Percentiles rank a stretch among this genome's conserved stretches.
These are phyloP conservation scores for Casuarius casuarius DNA, from an alignment of 2,113 vertebrate genomes.

Conservation along the genomic window DNA sequence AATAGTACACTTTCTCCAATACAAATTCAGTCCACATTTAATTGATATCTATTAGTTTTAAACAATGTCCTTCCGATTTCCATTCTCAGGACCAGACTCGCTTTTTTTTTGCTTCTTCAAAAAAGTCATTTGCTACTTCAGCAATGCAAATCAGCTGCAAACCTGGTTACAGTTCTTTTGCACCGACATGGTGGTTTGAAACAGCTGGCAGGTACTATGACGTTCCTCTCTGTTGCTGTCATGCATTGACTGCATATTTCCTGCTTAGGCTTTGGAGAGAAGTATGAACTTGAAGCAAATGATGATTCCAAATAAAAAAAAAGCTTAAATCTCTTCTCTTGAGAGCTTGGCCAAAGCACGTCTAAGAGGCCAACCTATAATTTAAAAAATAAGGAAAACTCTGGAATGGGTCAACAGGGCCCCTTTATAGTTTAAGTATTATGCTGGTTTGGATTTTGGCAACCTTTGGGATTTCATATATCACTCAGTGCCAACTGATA, in stretches of 20 bases:
- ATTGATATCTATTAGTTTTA: background rate
- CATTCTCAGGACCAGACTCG: background rate
- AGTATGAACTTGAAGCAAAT: background rate
- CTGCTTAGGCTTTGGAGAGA: background rate
- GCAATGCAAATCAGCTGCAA: background rate
- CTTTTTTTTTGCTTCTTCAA: background rate
- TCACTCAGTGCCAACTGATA: conserved; percentile 47
- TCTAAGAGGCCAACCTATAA: conserved; percentile 45
- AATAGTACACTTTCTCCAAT: background rate
- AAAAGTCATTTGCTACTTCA: background rate
- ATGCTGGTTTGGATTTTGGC: conserved; percentile 46
- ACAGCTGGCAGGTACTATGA: background rate
- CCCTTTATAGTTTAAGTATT: conserved; percentile 57
- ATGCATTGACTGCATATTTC: background rate
- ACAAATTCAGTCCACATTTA: background rate
- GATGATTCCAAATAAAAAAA: conserved; percentile 27
- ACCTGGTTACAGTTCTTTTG: background rate
- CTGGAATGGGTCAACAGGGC: conserved; percentile 26
- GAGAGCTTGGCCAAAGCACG: conserved; percentile 36
- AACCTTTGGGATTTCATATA: conserved; percentile 20
- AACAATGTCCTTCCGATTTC: background rate
- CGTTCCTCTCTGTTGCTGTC: background rate
- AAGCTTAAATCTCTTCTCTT: background rate
- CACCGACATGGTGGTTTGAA: background rate
- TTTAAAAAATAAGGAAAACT: conserved; percentile 58